phyloP scores from a whole-genome alignment of 2,113 vertebrate species.

The Agelaius phoeniceus region DNA sequence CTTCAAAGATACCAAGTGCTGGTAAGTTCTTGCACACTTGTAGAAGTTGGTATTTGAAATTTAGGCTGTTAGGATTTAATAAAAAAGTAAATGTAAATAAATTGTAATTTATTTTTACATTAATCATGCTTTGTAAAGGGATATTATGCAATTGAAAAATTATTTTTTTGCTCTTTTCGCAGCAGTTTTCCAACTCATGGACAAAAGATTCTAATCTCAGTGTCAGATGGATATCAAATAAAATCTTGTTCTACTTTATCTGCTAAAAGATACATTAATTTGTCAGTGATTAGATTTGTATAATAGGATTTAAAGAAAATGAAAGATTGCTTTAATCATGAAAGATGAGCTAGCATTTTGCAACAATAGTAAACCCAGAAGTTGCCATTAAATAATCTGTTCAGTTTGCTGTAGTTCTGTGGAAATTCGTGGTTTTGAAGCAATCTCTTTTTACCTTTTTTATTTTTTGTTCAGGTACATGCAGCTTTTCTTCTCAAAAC shows the following conservation, averaged over 20 bases:
- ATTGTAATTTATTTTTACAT: background rate
- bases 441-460: background rate
- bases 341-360: background rate
- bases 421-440: background rate
- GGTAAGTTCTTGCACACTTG: conserved; percentile 70
- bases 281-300: background rate
- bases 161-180: background rate
- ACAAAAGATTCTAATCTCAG: background rate
- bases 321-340: background rate
- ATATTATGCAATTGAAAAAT: background rate
- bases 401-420: background rate
- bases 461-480: conserved; percentile 49
- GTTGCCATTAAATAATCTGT: background rate
- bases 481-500: conserved; percentile 70
- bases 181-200: background rate
- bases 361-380: background rate
- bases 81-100: background rate
- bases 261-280: background rate
- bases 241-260: background rate
- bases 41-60: background rate
- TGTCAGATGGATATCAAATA: background rate
- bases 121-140: background rate
- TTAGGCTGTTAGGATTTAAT: background rate
- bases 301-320: background rate
- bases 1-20: conserved; percentile 61